Evolutionary conservation across 2,888 invertebrate species (phyloP).

Genomic region (Rhyacophila evoluta): DNA sequence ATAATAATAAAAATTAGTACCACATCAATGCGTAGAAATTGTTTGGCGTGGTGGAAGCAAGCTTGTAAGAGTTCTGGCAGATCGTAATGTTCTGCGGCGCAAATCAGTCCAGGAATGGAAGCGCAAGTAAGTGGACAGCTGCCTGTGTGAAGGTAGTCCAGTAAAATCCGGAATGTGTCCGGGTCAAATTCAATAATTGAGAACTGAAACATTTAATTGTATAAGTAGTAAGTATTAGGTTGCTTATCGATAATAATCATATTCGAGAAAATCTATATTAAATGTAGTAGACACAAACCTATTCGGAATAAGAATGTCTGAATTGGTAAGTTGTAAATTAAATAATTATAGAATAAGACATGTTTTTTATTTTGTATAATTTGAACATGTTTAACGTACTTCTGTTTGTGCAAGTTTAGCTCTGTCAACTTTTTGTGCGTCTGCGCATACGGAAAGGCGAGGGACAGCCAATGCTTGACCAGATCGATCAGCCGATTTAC

Average conservation of each 20-base stretch:
- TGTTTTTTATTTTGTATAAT: no score
- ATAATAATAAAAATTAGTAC: conserved; percentile 69
- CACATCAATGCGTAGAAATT: conserved; percentile 91
- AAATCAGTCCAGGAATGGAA: conserved; percentile 92
- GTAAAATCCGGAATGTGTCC: conserved; percentile 89
- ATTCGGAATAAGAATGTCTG: no score
- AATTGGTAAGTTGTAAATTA: no score
- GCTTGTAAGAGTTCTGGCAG: conserved; percentile 92
- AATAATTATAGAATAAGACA: no score
- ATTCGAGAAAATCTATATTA: no score
- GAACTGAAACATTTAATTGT: conserved; percentile 75
- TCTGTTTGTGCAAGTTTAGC: conserved; percentile 93
- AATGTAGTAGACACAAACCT: no score
- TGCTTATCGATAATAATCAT: no score
- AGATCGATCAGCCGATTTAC: conserved; percentile 81
- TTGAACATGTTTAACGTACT: conserved; percentile 66
- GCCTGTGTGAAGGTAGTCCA: conserved; percentile 94
- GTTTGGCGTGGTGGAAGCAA: conserved; percentile 95
- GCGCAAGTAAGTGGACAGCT: conserved; percentile 93
- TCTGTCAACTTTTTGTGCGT: conserved; percentile 93
- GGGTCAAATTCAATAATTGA: conserved; percentile 96
- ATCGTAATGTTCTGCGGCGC: conserved; percentile 95
- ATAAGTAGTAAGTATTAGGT: no score
- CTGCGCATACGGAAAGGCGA: conserved; percentile 90
- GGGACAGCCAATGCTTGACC: conserved; percentile 85